A percentile compares a stretch with the other conserved stretches of the same genome.
Conservation (phyloP, 2,888 invertebrate genomes). For the Tillus elongatus region DNA sequence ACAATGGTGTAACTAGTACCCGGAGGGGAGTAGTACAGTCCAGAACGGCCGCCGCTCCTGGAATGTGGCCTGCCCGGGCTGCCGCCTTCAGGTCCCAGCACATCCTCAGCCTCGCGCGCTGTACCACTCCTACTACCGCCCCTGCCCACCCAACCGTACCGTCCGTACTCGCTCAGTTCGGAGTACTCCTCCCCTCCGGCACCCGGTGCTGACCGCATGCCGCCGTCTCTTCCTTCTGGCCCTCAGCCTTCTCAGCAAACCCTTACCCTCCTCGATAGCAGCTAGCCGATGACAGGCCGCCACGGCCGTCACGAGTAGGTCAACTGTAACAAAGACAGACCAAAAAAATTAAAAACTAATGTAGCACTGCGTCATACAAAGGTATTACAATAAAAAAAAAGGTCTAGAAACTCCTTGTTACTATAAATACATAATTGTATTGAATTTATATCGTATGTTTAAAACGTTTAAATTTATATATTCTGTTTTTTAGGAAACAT, state of each 20-base stretch:
- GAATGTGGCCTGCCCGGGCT: constrained; percentile 37
- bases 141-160: constrained; percentile 27
- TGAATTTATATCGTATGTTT: no score
- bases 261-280: no score
- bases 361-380: no score
- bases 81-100: constrained; percentile 46
- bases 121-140: constrained; percentile 46
- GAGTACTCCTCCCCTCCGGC: not conserved
- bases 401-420: no score
- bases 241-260: no score
- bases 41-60: constrained; percentile 54
- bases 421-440: no score
- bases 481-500: no score
- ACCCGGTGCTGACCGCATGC: not conserved
- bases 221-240: not conserved
- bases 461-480: no score
- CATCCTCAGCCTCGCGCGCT: constrained; percentile 49
- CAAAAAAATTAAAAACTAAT: no score
- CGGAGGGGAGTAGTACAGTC: constrained; percentile 78
- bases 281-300: not conserved
- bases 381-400: no score
- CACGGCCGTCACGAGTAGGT: constrained; percentile 1
- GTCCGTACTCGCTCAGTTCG: constrained; percentile 1
- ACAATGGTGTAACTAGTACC: constrained; percentile 84
- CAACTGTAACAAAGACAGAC: constrained; percentile 1